Evolutionary conservation across 2,888 invertebrate species (phyloP), one percentile per base, ranked within the genome.

Genomic region (Zhuqinia jingwanae): DNA sequence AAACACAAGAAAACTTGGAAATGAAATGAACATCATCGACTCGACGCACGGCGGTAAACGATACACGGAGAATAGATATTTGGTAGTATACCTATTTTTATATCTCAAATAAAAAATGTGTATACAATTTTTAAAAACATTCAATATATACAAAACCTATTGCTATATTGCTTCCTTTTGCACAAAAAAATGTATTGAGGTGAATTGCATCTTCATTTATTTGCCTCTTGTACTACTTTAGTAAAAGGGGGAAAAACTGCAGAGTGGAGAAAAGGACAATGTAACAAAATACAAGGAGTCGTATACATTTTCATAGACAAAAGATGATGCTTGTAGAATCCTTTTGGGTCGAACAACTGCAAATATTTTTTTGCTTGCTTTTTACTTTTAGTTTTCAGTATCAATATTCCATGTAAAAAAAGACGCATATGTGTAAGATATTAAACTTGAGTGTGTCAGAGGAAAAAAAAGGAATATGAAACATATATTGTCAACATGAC

Each of bases 91-190:
- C 8, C 36, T 36, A 36, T 36, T 36, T 36, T 36, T 36, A 77
- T 84, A 53, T 42, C 20, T 50, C 73, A 73, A 36, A n/a, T 20
- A 68, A 20, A 47, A 50, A 25, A 47, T 27, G 25, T 11, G 8
- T 36, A 36, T 36, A 8, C 36, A 36, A 36, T 36, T 36, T 36
- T 36, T 36, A 36, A n/a, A n/a, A n/a, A n/a, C n/a, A n/a, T n/a
- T n/a, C n/a, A n/a, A n/a, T n/a, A n/a, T n/a, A n/a, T n/a, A n/a
- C n/a, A 58, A 84, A 68, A 84, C 77, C 30, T 65, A 84, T 77
- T 84, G n/a, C n/a, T n/a, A n/a, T n/a, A n/a, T n/a, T n/a, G 77
- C 84, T 84, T 77, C 84, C 84, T 58, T 76, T 84, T 45, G 84
- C 58, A 53, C 30, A n/a, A 58, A n/a, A n/a, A 45, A 60, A 78